Evolutionary conservation across 2,113 vertebrate species (phyloP), one percentile per base, ranked within the genome.

Genomic region (Pyrgilauda ruficollis): DNA sequence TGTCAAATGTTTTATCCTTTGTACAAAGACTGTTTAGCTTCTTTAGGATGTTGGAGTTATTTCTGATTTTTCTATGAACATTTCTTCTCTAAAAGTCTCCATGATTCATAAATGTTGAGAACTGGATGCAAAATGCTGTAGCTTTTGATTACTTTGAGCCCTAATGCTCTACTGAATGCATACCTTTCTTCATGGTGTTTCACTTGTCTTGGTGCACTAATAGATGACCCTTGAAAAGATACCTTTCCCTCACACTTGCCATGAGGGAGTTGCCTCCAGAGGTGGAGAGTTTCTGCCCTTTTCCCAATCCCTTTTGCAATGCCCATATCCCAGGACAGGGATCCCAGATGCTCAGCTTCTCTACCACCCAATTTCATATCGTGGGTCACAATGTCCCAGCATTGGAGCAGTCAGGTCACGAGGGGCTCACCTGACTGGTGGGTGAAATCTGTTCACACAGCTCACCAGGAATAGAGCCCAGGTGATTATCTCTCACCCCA

Each of bases 311-410:
- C 30, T 37, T 77, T 69, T 37, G 33, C 27, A 69, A 33, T 33
- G 28, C 19, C 27, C 5, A 11, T 18, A 59, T 37, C 28, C 18
- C 33, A 61, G 46, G 33, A 37, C 46, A 77, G 37, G 27, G 14
- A 27, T 68, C 7, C 44, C 37, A 19, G 22, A 19, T 44, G 12
- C 8, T 37, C 7, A 6, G 9, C 37, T 61, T 69, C 53, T 23
- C 10, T 39, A 15, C 27, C 18, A 33, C 23, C 27, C 24, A 13
- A 10, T 77, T 53, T 69, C 63, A 33, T 23, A 33, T 10, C 0
- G 1, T 19, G 46, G 27, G 17, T 41, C 63, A 37, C 0, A 0
- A 19, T 10, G 33, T 33, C 15, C 37, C 27, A 53, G 39, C 52
- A 28, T 4, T 35, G 22, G 53, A 68, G 27, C 46, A 44, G 22